phyloP scores from a whole-genome alignment of 2,797 vertebrate species.

The Phalloptychus januarius region DNA sequence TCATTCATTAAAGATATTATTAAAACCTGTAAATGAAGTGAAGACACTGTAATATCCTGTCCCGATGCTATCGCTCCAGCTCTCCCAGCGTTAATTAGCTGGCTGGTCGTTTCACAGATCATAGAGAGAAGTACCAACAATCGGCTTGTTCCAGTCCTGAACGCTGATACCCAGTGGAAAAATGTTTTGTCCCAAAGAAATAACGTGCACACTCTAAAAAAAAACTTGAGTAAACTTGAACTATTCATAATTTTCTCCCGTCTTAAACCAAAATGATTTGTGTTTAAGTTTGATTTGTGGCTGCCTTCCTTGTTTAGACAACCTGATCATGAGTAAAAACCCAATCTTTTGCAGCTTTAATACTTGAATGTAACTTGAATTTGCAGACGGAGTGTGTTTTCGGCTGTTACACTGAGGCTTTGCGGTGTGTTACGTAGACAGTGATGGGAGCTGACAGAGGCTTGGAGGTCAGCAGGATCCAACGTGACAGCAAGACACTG shows the following conservation, averaged over 20 bases:
- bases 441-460: slow-evolving; percentile 60
- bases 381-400: background rate
- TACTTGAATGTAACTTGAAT: background rate
- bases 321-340: background rate
- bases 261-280: background rate
- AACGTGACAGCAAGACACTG: slow-evolving; percentile 46
- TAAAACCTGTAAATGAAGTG: background rate
- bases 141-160: background rate
- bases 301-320: background rate
- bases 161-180: background rate
- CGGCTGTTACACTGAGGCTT: background rate
- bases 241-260: background rate
- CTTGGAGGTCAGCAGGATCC: slow-evolving; percentile 37
- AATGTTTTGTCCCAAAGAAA: background rate
- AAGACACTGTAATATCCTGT: slow-evolving; percentile 7
- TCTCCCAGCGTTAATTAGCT: background rate
- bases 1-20: background rate
- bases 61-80: background rate
- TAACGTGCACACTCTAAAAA: background rate
- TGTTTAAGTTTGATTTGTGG: background rate
- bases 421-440: slow-evolving; percentile 17
- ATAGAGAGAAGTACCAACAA: background rate
- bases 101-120: background rate
- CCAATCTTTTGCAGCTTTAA: background rate
- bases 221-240: background rate